Base-by-base conservation (phyloP, 2,888 invertebrate genomes). In the Rhogogaster chlorosoma region DNA sequence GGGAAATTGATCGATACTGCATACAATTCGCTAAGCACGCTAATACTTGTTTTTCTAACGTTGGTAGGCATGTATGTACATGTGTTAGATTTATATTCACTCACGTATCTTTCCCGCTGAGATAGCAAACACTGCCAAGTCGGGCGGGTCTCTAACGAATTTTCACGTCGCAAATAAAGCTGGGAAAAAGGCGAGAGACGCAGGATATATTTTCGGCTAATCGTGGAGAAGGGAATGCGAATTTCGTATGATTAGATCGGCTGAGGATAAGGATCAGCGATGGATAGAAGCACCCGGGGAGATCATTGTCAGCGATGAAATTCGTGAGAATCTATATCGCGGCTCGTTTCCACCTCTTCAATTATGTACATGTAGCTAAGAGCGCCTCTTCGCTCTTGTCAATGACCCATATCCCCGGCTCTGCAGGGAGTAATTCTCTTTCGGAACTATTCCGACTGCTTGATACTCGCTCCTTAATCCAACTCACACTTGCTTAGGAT, bases 21-120 rank as follows among this genome's bases (percentile, higher is more conserved):
- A 80, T 57, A 80, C 80, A 80, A 80, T 80, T 80, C 80, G 61
- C 80, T 80, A 80, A 80, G 80, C 80, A 38, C 26, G 57, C 61
- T 80, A 61, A 80, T 80, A 80, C 80, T 80, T 57, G 61, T 80
- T 80, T 77, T 80, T 80, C 61, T 57, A 57, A 53, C 26, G 4
- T 53, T 5, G 45, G n/a, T 57, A 22, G 71, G n/a, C n/a, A n/a
- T 15, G 73, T n/a, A n/a, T n/a, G 38, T 80, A 80, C 80, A 80
- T 64, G 61, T 64, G 80, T 80, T 57, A 22, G 38, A 38, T 61
- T 80, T 64, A 80, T 64, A 80, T 80, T 80, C 77, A 53, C 77
- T n/a, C 61, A 22, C 38, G 15, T 61, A 80, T 80, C 3, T 53
- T 53, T 4, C 77, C 77, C 49, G 77, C 32, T 77, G 77, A 53